Percentiles rank a stretch among this genome's conserved stretches.
These are phyloP conservation scores for Pseudochirops cupreus DNA, from an alignment of 2,797 vertebrate genomes.

Conservation along the genomic window DNA sequence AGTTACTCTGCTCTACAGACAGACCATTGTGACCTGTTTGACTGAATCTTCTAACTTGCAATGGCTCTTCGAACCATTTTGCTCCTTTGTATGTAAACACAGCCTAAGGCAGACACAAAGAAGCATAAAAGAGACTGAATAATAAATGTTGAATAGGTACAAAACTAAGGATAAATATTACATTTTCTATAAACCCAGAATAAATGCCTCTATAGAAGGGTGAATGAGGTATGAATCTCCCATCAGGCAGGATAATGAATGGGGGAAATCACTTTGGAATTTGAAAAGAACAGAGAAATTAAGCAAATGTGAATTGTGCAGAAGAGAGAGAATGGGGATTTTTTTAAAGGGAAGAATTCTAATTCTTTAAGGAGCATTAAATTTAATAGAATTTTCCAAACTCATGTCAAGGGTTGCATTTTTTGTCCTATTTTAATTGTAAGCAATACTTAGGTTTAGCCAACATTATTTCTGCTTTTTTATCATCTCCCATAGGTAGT, in stretches of 20 bases:
- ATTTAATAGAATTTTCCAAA: background rate
- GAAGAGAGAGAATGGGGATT: conserved; percentile 29
- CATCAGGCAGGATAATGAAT: background rate
- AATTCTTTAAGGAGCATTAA: background rate
- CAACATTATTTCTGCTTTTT: conserved; percentile 2
- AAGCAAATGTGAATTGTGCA: background rate
- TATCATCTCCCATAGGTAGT: background rate
- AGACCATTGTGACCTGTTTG: background rate
- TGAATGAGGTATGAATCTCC: background rate
- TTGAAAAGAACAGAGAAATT: background rate
- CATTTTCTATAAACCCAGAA: background rate
- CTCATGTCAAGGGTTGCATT: background rate
- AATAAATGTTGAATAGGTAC: background rate
- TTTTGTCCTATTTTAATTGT: background rate
- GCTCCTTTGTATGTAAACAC: background rate
- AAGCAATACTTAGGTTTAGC: background rate
- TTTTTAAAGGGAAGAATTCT: conserved; percentile 19
- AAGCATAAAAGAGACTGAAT: background rate
- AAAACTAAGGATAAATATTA: background rate
- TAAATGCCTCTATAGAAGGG: background rate
- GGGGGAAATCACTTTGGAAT: background rate
- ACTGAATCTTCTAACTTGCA: background rate
- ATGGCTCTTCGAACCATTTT: background rate
- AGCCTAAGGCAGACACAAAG: background rate
- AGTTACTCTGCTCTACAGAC: background rate